These are phyloP conservation scores for Leptura quadrifasciata DNA, from an alignment of 2,888 invertebrate species.

Conservation along the genomic window DNA sequence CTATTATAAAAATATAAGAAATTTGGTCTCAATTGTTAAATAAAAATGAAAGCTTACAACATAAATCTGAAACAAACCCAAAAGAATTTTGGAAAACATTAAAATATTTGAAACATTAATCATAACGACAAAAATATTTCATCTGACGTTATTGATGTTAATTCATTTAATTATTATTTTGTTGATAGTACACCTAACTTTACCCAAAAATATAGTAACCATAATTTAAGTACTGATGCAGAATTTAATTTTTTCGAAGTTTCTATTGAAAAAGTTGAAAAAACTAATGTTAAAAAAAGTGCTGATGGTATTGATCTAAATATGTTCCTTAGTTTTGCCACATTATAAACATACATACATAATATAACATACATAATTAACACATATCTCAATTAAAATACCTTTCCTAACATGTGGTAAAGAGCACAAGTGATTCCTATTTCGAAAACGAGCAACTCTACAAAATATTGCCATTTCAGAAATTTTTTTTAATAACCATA, in stretches of 20 bases:
- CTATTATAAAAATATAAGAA: not conserved
- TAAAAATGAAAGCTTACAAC: not conserved
- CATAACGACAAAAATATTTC: too few species aligned
- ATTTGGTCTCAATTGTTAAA: not conserved
- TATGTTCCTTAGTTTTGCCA: not conserved
- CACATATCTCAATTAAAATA: not conserved
- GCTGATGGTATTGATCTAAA: not conserved
- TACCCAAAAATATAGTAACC: not conserved
- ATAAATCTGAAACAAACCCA: not conserved
- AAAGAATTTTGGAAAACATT: too few species aligned
- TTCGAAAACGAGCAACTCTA: too few species aligned
- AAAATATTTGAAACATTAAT: too few species aligned
- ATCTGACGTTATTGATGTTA: too few species aligned
- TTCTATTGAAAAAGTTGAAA: not conserved
- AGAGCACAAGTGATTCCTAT: not conserved
- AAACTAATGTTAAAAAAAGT: not conserved
- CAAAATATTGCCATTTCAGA: too few species aligned
- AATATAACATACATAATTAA: not conserved
- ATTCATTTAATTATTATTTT: not conserved
- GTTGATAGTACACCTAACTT: not conserved
- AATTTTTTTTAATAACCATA: not conserved
- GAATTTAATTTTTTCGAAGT: not conserved
- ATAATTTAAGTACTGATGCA: too few species aligned
- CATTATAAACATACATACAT: not conserved
- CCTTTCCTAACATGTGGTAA: not conserved